Conservation (phyloP, 2,888 invertebrate genomes). For the Conops quadrifasciatus region DNA sequence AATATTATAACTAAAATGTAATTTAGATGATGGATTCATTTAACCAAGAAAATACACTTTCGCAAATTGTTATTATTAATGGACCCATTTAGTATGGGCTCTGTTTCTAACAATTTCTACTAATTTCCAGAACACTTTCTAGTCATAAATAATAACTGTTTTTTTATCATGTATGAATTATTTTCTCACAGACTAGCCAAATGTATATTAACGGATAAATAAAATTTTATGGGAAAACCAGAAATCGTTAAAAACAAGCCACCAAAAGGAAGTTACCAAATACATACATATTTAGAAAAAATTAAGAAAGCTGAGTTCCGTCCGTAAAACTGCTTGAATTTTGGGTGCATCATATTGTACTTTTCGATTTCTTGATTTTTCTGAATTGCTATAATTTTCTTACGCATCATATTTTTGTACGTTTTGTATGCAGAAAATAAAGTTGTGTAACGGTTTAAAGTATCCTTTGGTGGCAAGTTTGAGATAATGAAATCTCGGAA, state of each 20-base stretch:
- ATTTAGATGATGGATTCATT: no score
- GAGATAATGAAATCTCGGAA: no score
- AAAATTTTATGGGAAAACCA: background rate
- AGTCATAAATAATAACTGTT: slow-evolving; percentile 21
- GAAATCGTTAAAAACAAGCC: background rate
- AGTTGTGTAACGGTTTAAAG: background rate
- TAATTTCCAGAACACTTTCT: background rate
- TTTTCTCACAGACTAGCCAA: background rate
- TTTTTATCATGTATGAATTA: background rate
- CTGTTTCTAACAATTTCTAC: no score
- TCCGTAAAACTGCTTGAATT: slow-evolving; percentile 2
- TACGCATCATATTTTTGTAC: background rate
- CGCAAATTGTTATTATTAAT: no score
- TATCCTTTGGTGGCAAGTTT: background rate
- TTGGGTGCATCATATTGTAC: background rate
- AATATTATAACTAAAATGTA: no score
- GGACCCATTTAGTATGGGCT: no score
- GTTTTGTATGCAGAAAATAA: background rate
- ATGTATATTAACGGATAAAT: background rate
- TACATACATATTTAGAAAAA: no score
- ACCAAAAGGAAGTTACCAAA: no score
- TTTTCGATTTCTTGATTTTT: background rate
- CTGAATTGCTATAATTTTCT: background rate
- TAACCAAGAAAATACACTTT: no score
- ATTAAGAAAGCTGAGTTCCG: slow-evolving; percentile 19